Evolutionary conservation across 2,888 invertebrate genomes (phyloP), one percentile per base, ranked within the genome.

Genomic region (Caenorhabditis drosophilae): DNA sequence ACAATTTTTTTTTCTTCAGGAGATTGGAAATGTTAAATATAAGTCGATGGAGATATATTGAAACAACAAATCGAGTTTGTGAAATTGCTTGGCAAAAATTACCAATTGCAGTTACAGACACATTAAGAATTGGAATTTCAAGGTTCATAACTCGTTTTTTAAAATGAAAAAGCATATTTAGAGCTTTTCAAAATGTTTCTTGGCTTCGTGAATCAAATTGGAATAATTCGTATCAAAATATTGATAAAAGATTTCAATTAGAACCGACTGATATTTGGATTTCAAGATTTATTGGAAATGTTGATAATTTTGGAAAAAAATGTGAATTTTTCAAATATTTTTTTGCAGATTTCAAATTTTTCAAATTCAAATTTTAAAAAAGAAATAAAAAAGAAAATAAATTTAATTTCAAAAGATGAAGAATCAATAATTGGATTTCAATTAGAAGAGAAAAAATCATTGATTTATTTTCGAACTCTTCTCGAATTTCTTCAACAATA

Each of bases 1-100:
- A 31, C 6, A 4, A 3, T 48, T 49, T 42, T 25, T 15, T n/a
- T n/a, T 12, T 27, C 64, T 70, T 50, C 57, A 73, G 72, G 42
- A 66, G 73, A 15, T 47, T 66, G 27, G 38, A 48, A 0, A n/a
- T 48, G 2, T 42, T 68, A 16, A n/a, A 41, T 4, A 51, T 59
- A 38, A 45, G 48, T 11, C 25, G 58, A 22, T 74, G 74, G 74
- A 49, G 67, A 16, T 47, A 64, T 25, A 54, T 51, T 18, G 71
- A 74, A 31, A 64, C 60, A 0, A 31, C 52, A 20, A 69, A 67
- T 18, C 42, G 70, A n/a, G 49, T 73, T 3, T 31, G 40, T 2
- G 57, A 34, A 4, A 73, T 72, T 27, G 66, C 64, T 7, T 64
- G 61, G 64, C 40, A 34, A 12, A 67, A 64, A 40, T 51, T 71